Evolutionary conservation across 2,888 invertebrate species (phyloP).

Genomic region (Lochmaea capreae): DNA sequence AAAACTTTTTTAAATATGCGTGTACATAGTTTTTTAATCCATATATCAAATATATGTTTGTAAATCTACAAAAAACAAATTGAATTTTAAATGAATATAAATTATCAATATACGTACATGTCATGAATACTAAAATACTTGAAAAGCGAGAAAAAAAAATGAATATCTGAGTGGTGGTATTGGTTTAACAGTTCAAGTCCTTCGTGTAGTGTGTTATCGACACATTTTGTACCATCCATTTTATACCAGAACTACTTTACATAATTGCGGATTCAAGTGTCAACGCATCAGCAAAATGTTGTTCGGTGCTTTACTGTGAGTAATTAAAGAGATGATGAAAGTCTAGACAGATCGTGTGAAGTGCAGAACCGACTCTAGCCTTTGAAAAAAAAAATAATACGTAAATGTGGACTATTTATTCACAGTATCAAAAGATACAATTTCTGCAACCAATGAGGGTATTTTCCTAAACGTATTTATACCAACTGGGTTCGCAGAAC

Average conservation of each 20-base stretch:
- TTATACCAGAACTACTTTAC: slow-evolving; percentile 27
- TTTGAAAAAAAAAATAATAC: background rate
- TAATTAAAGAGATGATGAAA: slow-evolving; percentile 39
- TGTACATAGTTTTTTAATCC: too few species aligned
- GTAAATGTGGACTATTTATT: too few species aligned
- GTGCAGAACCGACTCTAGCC: background rate
- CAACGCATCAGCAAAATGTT: slow-evolving; percentile 32
- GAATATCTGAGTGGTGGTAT: background rate
- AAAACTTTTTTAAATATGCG: too few species aligned
- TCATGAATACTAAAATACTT: background rate
- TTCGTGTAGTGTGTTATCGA: background rate
- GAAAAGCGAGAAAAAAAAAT: background rate
- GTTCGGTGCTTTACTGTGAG: slow-evolving; percentile 24
- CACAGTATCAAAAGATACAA: too few species aligned
- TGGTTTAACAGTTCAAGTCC: background rate
- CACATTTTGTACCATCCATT: too few species aligned
- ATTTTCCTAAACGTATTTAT: too few species aligned
- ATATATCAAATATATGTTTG: too few species aligned
- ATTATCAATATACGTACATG: too few species aligned
- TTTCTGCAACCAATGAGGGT: too few species aligned
- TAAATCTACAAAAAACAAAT: too few species aligned
- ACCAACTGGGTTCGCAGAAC: too few species aligned
- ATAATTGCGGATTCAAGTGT: slow-evolving; percentile 35
- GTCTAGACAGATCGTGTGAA: slow-evolving; percentile 28
- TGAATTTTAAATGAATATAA: too few species aligned